A percentile compares a stretch with the other conserved stretches of the same genome.
These are phyloP conservation scores for Alcedo quadribrachys DNA, from an alignment of 2,797 vertebrate genomes.

Conservation along the genomic window DNA sequence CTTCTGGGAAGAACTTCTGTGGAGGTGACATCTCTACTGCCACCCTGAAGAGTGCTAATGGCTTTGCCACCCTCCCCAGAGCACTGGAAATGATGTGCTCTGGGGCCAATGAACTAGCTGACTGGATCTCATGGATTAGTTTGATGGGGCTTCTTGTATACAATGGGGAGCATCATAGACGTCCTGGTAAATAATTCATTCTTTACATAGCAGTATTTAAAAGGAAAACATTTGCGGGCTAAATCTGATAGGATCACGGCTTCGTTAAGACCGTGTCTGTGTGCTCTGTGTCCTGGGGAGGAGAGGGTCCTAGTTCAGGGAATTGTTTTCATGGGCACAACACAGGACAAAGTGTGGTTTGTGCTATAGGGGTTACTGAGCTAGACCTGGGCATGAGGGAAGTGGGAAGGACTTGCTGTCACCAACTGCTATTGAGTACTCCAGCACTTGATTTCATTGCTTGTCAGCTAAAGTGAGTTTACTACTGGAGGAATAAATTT, in stretches of 20 bases:
- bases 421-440: background rate
- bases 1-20: background rate
- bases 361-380: background rate
- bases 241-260: background rate
- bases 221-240: background rate
- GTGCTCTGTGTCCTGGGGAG: background rate
- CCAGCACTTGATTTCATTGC: background rate
- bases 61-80: background rate
- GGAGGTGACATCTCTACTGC: background rate
- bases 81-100: background rate
- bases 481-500: conserved; percentile 8
- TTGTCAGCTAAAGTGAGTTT: conserved; percentile 6
- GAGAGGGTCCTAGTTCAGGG: background rate
- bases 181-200: background rate
- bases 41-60: background rate
- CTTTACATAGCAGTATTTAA: background rate
- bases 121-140: background rate
- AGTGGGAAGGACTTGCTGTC: background rate
- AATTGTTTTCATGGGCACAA: background rate
- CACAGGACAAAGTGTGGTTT: background rate
- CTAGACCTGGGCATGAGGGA: background rate
- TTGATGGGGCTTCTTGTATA: background rate
- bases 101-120: background rate
- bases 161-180: background rate
- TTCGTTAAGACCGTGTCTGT: background rate